Conservation (phyloP, 2,113 vertebrate species). For the Odocoileus hemionus region DNA sequence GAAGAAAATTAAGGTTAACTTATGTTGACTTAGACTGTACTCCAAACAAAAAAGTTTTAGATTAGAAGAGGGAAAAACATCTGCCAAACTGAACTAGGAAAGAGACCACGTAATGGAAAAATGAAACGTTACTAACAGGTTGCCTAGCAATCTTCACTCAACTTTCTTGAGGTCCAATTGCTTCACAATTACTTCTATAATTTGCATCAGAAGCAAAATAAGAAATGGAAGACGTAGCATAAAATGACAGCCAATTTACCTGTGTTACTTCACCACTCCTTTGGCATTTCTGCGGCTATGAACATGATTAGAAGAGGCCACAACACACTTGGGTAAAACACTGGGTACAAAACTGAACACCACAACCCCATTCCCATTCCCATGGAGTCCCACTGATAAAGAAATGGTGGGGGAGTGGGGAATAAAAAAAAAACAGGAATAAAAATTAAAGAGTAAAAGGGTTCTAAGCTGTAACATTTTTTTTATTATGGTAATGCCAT, state of each 20-base stretch:
- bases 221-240: not conserved
- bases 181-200: not conserved
- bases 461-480: not conserved
- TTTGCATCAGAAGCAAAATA: not conserved
- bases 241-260: not conserved
- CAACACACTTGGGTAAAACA: not conserved
- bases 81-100: not conserved
- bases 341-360: not conserved
- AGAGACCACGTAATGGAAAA: not conserved
- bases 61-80: not conserved
- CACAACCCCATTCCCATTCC: not conserved
- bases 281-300: slow-evolving; percentile 13
- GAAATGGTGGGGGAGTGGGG: not conserved
- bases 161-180: not conserved
- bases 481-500: not conserved
- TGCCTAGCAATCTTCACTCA: not conserved
- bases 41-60: not conserved
- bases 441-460: slow-evolving; percentile 6
- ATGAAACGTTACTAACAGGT: not conserved
- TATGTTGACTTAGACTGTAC: not conserved
- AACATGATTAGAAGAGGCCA: not conserved
- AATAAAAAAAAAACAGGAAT: not conserved
- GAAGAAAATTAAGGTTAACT: not conserved
- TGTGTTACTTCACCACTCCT: not conserved
- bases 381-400: not conserved